These are phyloP conservation scores for Pseudomugil tenellus DNA, from an alignment of 2,797 vertebrate species.

Conservation along the genomic window DNA sequence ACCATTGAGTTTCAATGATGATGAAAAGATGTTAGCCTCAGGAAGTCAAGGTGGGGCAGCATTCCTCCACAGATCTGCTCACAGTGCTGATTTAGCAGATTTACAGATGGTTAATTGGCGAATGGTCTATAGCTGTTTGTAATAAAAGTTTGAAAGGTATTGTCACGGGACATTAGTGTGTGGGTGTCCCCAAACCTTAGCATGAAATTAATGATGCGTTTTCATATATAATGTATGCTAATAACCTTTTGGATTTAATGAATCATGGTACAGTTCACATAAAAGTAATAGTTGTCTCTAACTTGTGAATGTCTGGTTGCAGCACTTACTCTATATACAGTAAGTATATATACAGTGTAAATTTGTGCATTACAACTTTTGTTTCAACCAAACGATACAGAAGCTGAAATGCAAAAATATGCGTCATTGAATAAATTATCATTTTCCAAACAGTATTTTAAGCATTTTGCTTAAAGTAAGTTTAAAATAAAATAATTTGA, in stretches of 20 bases:
- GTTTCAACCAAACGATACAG: too few species aligned
- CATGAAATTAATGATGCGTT: constrained; percentile 50
- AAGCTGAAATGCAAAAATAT: too few species aligned
- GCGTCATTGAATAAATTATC: too few species aligned
- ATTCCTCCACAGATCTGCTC: constrained; percentile 32
- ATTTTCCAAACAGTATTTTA: too few species aligned
- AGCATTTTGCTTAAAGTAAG: too few species aligned
- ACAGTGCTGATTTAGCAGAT: constrained; percentile 57
- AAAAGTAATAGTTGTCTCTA: too few species aligned
- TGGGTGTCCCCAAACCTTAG: constrained; percentile 35
- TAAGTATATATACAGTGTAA: too few species aligned
- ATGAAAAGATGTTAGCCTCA: constrained; percentile 66
- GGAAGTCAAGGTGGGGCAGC: constrained; percentile 33
- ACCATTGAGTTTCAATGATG: constrained; percentile 72
- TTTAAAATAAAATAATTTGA: too few species aligned
- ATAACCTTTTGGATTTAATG: constrained; percentile 32
- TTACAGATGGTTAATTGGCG: constrained; percentile 47
- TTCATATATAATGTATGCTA: constrained; percentile 12
- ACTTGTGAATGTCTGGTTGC: too few species aligned
- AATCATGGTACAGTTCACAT: not conserved
- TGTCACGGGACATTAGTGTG: constrained; percentile 44
- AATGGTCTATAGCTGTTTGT: constrained; percentile 46
- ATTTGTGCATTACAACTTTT: too few species aligned
- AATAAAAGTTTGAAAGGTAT: constrained; percentile 37
- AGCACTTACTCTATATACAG: too few species aligned